Base-by-base conservation (phyloP, 53 echinoderm and acorn worm species). In the Patiria pectinifera region DNA sequence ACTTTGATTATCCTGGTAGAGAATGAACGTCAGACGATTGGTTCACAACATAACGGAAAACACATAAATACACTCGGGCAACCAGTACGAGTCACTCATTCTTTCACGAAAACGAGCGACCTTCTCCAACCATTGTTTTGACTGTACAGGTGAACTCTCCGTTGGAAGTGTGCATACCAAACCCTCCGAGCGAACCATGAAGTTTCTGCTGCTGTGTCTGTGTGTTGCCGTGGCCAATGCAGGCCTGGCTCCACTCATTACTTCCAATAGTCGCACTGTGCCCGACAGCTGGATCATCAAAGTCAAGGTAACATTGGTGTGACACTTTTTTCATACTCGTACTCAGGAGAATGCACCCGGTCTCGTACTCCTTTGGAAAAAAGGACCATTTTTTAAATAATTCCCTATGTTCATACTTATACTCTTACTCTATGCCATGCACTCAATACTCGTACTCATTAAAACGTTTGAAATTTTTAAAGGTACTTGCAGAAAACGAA, bases 211-310 rank as follows among this genome's bases (percentile, higher is more conserved):
- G 80, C 13, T 90, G 90, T 90, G 81, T 23, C 58, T 90, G 69
- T 90, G 48, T 46, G 63, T 90, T 58, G 90, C 81, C 25, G 6
- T 69, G 80, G 90, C 90, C 69, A 2, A 82, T 49, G 86, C 86
- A 23, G 22, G 25, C 63, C 90, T 90, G 45, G 90, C 90, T 18
- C 80, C 80, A 80, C 48, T 90, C 48, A 5, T 21, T 14, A 81
- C 13, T 69, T n/a, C 90, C 69, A 69, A 60, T 21, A 2, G 11
- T 21, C 90, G 90, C 4, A 22, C 63, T 15, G 80, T 90, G 9
- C 90, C 90, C 0, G 59, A 90, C 81, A 90, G 90, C 22, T 90
- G 63, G 46, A 80, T 90, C 82, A 59, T 90, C 8, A 69, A 15
- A 12, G 80, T 80, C 48, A 90, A 66, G 81, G 90, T 90, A 81